A percentile compares a stretch with the other conserved stretches of the same genome.
phyloP scores from a whole-genome alignment of 2,113 vertebrate genomes.

The Peromyscus maniculatus region DNA sequence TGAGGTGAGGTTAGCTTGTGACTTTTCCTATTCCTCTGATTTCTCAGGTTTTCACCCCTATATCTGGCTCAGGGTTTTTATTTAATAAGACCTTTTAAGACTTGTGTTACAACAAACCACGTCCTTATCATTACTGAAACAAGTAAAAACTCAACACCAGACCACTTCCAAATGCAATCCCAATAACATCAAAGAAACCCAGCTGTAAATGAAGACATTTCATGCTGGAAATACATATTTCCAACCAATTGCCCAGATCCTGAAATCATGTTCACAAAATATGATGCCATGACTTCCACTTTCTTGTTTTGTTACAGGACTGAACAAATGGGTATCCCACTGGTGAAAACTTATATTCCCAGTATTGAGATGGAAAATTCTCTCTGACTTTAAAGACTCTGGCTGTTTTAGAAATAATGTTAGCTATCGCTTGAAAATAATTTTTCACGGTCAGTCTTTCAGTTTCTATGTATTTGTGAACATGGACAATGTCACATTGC shows the following conservation, averaged over 20 bases:
- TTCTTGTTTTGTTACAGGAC: not conserved
- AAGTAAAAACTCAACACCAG: not conserved
- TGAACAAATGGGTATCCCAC: not conserved
- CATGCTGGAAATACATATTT: not conserved
- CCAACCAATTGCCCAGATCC: not conserved
- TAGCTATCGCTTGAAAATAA: not conserved
- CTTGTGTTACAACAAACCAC: not conserved
- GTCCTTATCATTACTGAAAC: not conserved
- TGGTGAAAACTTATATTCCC: not conserved
- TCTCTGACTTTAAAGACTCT: not conserved
- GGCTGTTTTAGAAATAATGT: not conserved
- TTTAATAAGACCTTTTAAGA: too few species aligned
- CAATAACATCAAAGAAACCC: not conserved
- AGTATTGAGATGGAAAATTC: not conserved
- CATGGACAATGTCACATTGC: not conserved
- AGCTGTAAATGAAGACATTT: not conserved
- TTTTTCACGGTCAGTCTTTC: not conserved
- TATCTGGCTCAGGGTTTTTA: too few species aligned
- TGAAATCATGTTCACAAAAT: not conserved
- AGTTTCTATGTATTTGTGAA: not conserved
- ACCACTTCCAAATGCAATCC: not conserved
- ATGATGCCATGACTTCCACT: not conserved
- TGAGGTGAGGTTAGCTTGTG: too few species aligned
- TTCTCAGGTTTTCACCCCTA: too few species aligned
- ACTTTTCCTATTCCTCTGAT: too few species aligned